Percentiles rank a stretch among this genome's conserved stretches.
Evolutionary conservation across 2,113 vertebrate genomes (phyloP).

Genomic region (Cynocephalus volans): DNA sequence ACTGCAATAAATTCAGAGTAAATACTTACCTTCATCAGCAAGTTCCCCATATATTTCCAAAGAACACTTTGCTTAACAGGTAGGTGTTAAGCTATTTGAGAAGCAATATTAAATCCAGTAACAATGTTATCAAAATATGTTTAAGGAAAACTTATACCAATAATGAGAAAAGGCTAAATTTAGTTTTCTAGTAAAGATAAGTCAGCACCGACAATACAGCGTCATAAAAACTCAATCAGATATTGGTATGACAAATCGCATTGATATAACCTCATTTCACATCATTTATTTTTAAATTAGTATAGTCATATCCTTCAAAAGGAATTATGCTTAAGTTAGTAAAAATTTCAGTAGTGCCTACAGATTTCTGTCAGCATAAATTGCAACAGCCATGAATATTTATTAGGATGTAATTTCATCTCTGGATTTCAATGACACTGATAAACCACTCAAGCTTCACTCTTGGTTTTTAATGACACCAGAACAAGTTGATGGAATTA

Average conservation of each 20-base stretch:
- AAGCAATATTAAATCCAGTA: conserved; percentile 52
- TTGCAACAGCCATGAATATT: conserved; percentile 77
- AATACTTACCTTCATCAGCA: conserved; percentile 52
- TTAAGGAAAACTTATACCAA: conserved; percentile 49
- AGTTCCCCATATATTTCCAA: conserved; percentile 55
- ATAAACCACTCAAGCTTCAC: conserved; percentile 82
- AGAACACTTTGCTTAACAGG: conserved; percentile 60
- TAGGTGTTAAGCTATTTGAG: conserved; percentile 21
- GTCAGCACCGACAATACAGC: background rate
- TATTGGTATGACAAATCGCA: conserved; percentile 45
- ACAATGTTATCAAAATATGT: conserved; percentile 43
- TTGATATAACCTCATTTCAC: background rate
- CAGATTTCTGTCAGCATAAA: conserved; percentile 79
- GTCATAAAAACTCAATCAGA: conserved; percentile 1
- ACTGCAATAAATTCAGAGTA: conserved; percentile 42
- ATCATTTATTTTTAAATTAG: conserved; percentile 57
- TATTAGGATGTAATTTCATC: conserved; percentile 84
- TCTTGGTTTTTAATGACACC: conserved; percentile 77
- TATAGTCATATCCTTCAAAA: conserved; percentile 33
- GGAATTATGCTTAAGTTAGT: conserved; percentile 18
- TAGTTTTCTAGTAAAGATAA: conserved; percentile 55
- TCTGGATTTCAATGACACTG: conserved; percentile 80
- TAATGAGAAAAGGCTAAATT: conserved; percentile 63
- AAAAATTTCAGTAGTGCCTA: conserved; percentile 78
- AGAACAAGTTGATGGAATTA: conserved; percentile 84